Conservation (phyloP, 2,797 vertebrate species). For the Silurus aristotelis region DNA sequence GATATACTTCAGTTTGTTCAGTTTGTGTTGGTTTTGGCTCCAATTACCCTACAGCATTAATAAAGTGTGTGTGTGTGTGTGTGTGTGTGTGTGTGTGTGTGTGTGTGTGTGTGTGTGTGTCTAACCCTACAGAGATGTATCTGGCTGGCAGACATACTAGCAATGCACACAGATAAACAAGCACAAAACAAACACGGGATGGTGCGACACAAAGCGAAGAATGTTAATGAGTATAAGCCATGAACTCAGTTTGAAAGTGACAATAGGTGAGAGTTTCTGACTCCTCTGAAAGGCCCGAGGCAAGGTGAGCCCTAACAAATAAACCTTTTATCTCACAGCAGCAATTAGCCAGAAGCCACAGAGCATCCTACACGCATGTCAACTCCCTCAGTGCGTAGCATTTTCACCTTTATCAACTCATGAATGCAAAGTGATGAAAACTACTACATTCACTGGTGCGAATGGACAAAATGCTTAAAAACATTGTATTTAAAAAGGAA, state of each 20-base stretch:
- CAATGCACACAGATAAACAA: neutral
- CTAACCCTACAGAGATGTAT: neutral
- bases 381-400: slow-evolving; percentile 51
- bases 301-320: slow-evolving; percentile 69
- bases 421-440: slow-evolving; percentile 14
- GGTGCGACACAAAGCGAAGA: neutral
- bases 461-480: neutral
- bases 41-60: neutral
- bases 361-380: slow-evolving; percentile 53
- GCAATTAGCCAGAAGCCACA: slow-evolving; percentile 65
- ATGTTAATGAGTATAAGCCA: slow-evolving; percentile 46
- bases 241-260: slow-evolving; percentile 46
- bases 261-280: slow-evolving; percentile 36
- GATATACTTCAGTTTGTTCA: neutral
- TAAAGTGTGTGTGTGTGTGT: neutral
- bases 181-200: neutral
- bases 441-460: slow-evolving; percentile 5
- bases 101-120: too few relatives aligned
- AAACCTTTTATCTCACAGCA: slow-evolving; percentile 53
- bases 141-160: neutral
- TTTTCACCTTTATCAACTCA: slow-evolving; percentile 31
- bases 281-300: slow-evolving; percentile 72
- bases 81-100: too few relatives aligned
- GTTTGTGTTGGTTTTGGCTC: neutral
- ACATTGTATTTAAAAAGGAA: slow-evolving; percentile 63